Conservation (phyloP, 2,888 invertebrate genomes). For the Clanis bilineata region DNA sequence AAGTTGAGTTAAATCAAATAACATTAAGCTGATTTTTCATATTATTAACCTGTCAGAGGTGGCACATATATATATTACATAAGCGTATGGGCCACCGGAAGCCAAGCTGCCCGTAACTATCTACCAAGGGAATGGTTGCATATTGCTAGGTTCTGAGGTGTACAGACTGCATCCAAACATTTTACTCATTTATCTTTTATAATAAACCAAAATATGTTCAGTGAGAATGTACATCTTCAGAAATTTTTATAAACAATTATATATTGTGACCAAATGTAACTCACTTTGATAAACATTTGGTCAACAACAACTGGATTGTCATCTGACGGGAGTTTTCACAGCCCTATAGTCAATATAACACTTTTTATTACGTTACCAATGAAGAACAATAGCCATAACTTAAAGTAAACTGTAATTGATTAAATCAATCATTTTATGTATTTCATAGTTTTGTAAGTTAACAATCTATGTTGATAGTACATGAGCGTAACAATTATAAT, state of each 20-base stretch:
- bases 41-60: too few relatives aligned
- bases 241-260: not conserved
- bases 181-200: not conserved
- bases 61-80: too few relatives aligned
- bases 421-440: not conserved
- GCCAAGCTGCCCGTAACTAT: too few relatives aligned
- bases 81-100: too few relatives aligned
- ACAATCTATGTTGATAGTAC: not conserved
- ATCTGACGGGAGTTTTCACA: not conserved
- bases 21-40: too few relatives aligned
- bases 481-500: not conserved
- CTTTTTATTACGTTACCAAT: not conserved
- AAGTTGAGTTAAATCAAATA: too few relatives aligned
- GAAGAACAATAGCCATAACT: not conserved
- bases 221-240: not conserved
- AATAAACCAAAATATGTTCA: not conserved
- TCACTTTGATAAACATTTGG: not conserved
- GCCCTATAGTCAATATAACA: not conserved
- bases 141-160: not conserved
- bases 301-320: not conserved
- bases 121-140: not conserved
- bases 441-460: not conserved
- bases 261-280: constrained; percentile 1
- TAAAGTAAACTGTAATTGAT: not conserved
- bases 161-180: not conserved